Evolutionary conservation across 1,140 invertebrate genomes (phyloP).

Genomic region (Trinorchestia longiramus): DNA sequence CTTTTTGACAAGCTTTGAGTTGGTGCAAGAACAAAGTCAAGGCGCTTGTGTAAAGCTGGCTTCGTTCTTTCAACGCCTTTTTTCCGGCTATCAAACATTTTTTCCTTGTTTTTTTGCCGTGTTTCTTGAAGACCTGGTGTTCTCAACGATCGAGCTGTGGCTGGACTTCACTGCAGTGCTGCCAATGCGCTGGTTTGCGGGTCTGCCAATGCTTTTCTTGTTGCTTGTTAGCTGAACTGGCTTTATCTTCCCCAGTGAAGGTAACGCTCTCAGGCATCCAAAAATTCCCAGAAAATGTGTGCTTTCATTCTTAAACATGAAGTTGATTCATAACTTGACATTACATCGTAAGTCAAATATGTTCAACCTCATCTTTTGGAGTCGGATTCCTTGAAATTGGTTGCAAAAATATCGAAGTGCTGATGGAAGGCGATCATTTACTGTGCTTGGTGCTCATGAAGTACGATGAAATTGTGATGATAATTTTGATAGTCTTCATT

Average conservation of each 20-base stretch:
- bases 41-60: background rate
- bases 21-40: background rate
- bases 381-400: background rate
- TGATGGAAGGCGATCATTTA: background rate
- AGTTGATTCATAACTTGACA: background rate
- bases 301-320: background rate
- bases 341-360: background rate
- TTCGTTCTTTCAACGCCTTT: background rate
- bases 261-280: background rate
- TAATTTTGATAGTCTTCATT: background rate
- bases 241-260: background rate
- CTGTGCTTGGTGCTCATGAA: background rate
- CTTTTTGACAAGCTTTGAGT: background rate
- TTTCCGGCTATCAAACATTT: background rate
- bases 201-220: background rate
- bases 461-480: background rate
- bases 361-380: background rate
- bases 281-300: background rate
- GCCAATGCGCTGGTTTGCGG: conserved; percentile 3
- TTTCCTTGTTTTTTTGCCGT: background rate
- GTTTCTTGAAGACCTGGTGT: background rate
- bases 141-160: conserved; percentile 1
- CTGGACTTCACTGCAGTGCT: background rate
- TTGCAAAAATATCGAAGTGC: background rate
- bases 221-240: background rate